These are phyloP conservation scores for Tipula helvola DNA, from an alignment of 2,888 invertebrate genomes.

Conservation along the genomic window DNA sequence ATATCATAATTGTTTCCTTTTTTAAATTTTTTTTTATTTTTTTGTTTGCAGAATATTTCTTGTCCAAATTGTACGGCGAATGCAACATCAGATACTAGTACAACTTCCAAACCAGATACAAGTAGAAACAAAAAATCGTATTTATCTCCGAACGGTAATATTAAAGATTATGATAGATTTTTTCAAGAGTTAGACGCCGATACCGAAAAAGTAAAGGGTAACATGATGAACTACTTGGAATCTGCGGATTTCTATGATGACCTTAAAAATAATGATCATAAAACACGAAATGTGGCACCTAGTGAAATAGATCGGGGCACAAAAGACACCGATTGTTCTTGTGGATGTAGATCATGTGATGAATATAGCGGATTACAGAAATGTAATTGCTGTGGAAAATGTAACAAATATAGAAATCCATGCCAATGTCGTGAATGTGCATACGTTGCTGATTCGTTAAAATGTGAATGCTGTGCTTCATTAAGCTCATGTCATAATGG, in stretches of 20 bases:
- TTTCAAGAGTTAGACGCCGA: background rate
- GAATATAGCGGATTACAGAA: background rate
- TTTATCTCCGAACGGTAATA: background rate
- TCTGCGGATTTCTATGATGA: background rate
- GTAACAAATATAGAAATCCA: background rate
- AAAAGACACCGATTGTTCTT: background rate
- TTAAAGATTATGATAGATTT: background rate
- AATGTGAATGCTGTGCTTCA: conserved; percentile 4
- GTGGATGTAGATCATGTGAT: background rate
- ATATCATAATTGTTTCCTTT: background rate
- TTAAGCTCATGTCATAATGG: background rate
- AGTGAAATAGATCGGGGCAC: background rate
- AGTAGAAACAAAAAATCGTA: background rate
- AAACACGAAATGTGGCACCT: background rate
- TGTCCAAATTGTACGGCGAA: background rate
- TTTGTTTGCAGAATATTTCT: background rate
- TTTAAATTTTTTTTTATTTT: background rate
- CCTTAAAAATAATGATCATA: background rate
- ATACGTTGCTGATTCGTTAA: background rate
- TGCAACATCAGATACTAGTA: background rate
- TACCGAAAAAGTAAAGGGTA: background rate
- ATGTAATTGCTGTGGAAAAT: background rate
- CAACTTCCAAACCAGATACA: background rate
- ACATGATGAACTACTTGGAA: background rate
- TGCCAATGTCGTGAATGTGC: background rate